Conservation (phyloP, 2,797 vertebrate genomes). For the Luscinia luscinia region DNA sequence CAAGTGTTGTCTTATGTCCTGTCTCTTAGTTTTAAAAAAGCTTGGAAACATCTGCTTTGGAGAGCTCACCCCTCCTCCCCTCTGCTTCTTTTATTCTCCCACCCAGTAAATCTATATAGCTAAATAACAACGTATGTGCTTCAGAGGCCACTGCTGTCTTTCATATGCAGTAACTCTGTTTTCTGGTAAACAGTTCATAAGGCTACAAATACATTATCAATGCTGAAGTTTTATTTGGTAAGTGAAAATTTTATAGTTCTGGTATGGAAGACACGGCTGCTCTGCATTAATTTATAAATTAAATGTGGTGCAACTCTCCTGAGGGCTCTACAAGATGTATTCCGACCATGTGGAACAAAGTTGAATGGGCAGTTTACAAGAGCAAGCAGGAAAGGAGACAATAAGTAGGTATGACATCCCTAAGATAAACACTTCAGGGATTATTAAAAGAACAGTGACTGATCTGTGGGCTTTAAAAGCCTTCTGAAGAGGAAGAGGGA, state of each 20-base stretch:
- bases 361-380: slow-evolving; percentile 7
- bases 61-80: not conserved
- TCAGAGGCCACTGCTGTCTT: not conserved
- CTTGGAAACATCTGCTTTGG: slow-evolving; percentile 52
- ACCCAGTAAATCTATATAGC: not conserved
- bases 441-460: not conserved
- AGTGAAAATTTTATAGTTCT: not conserved
- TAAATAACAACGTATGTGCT: not conserved
- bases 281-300: not conserved
- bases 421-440: slow-evolving; percentile 10
- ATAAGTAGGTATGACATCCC: slow-evolving; percentile 38
- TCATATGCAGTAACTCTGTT: not conserved
- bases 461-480: not conserved
- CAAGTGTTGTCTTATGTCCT: slow-evolving; percentile 36
- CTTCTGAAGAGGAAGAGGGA: not conserved
- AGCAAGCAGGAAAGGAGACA: slow-evolving; percentile 26
- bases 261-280: not conserved
- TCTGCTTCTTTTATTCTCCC: not conserved
- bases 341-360: not conserved
- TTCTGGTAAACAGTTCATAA: not conserved
- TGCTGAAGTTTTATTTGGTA: not conserved
- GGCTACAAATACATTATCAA: not conserved
- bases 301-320: not conserved
- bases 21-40: slow-evolving; percentile 45
- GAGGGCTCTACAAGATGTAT: not conserved